Percentiles rank a stretch among this genome's conserved stretches.
These are phyloP conservation scores for Hyperopisus bebe DNA, from an alignment of 2,113 vertebrate species.

Conservation along the genomic window DNA sequence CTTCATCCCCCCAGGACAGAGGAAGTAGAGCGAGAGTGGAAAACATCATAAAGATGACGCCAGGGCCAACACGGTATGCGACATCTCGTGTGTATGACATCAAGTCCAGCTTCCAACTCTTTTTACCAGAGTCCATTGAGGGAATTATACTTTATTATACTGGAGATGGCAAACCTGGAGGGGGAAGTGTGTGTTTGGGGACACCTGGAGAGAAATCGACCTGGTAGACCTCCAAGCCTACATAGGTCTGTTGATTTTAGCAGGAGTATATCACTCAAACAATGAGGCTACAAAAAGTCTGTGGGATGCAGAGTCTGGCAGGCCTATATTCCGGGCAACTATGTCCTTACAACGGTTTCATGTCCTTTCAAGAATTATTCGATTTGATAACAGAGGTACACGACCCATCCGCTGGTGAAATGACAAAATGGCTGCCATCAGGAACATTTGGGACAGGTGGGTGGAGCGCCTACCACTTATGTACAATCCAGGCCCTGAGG, in stretches of 20 bases:
- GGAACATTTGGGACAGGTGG: not conserved
- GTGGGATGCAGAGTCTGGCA: slow-evolving; percentile 17
- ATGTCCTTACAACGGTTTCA: slow-evolving; percentile 10
- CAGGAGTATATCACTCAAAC: slow-evolving; percentile 12
- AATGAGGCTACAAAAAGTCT: slow-evolving; percentile 5
- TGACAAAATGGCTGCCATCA: slow-evolving; percentile 18
- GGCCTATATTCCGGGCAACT: slow-evolving; percentile 14
- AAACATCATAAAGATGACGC: not conserved
- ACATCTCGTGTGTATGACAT: slow-evolving; percentile 13
- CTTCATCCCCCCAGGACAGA: not conserved
- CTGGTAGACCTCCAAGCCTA: slow-evolving; percentile 13
- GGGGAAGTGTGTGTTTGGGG: slow-evolving; percentile 7
- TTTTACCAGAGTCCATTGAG: slow-evolving; percentile 7
- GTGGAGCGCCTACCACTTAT: not conserved
- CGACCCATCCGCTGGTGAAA: not conserved
- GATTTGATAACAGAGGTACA: slow-evolving; percentile 19
- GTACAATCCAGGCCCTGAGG: slow-evolving; percentile 12
- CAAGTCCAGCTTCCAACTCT: slow-evolving; percentile 19
- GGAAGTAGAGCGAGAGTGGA: not conserved
- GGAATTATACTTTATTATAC: slow-evolving; percentile 12
- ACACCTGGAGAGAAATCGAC: slow-evolving; percentile 3
- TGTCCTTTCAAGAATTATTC: slow-evolving; percentile 13
- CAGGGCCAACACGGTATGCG: slow-evolving; percentile 5
- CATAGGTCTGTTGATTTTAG: slow-evolving; percentile 19
- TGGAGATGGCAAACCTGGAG: slow-evolving; percentile 26